Evolutionary conservation across 2,888 invertebrate genomes (phyloP).

Genomic region (Mesorhabditis sp.): DNA sequence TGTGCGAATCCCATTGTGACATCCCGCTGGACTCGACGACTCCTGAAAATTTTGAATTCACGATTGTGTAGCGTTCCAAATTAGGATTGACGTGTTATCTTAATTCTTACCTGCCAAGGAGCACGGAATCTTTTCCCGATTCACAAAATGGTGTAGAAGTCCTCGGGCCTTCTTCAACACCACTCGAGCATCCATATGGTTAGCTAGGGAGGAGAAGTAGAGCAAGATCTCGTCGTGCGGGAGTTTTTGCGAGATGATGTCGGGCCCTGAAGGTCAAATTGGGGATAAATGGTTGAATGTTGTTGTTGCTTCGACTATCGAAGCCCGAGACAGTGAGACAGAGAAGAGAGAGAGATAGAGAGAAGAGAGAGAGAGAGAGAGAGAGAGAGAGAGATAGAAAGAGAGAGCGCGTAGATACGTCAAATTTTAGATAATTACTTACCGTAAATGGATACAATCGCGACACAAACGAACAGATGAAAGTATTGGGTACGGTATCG

Average conservation of each 20-base stretch:
- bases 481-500: conserved; percentile 93
- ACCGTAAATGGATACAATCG: conserved; percentile 83
- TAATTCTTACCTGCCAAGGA: conserved; percentile 70
- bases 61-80: no score
- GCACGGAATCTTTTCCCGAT: conserved; percentile 80
- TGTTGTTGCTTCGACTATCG: no score
- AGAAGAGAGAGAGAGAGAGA: no score
- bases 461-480: conserved; percentile 86
- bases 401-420: no score
- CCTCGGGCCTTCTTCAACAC: conserved; percentile 87
- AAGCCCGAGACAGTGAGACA: no score
- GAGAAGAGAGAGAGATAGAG: no score
- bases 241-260: conserved; percentile 82
- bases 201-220: conserved; percentile 89
- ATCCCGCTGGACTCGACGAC: conserved; percentile 26
- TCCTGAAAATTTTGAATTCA: neutral
- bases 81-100: no score
- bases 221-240: conserved; percentile 89
- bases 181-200: conserved; percentile 91
- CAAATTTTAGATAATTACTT: conserved; percentile 4
- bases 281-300: neutral
- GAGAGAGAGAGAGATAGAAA: no score
- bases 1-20: conserved; percentile 52
- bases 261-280: conserved; percentile 63
- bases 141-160: conserved; percentile 83